A percentile compares a stretch with the other conserved stretches of the same genome.
Evolutionary conservation across 2,113 vertebrate species (phyloP).

Genomic region (Phrynosoma blainvillii): DNA sequence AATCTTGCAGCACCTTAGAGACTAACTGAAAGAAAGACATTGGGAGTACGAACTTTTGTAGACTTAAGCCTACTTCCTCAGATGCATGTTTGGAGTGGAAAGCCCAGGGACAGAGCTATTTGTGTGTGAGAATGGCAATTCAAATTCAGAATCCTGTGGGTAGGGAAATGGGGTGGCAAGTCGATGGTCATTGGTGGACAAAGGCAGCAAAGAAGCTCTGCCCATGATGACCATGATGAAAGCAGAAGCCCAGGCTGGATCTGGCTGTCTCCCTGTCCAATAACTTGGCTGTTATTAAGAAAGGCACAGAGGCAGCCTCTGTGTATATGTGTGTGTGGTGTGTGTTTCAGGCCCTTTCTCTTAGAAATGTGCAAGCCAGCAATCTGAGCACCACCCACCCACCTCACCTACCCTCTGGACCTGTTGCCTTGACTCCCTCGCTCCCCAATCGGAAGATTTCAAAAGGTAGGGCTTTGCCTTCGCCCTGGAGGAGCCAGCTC

Average conservation of each 20-base stretch:
- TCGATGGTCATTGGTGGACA: not conserved
- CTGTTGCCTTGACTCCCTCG: conserved; percentile 62
- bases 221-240: not conserved
- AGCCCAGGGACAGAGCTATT: too few species aligned
- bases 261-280: not conserved
- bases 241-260: not conserved
- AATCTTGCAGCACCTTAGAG: too few species aligned
- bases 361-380: conserved; percentile 64
- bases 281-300: not conserved
- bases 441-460: conserved; percentile 66
- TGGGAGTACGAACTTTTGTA: too few species aligned
- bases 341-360: not conserved
- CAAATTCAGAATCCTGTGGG: too few species aligned
- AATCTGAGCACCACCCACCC: conserved; percentile 38
- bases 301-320: not conserved
- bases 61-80: too few species aligned
- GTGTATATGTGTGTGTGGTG: not conserved
- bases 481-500: conserved; percentile 68
- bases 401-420: conserved; percentile 47
- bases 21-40: too few species aligned
- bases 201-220: not conserved
- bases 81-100: too few species aligned
- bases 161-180: too few species aligned
- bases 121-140: too few species aligned
- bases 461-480: conserved; percentile 54